Evolutionary conservation across 1,140 invertebrate genomes (phyloP).

Genomic region (Neodiprion lecontei): DNA sequence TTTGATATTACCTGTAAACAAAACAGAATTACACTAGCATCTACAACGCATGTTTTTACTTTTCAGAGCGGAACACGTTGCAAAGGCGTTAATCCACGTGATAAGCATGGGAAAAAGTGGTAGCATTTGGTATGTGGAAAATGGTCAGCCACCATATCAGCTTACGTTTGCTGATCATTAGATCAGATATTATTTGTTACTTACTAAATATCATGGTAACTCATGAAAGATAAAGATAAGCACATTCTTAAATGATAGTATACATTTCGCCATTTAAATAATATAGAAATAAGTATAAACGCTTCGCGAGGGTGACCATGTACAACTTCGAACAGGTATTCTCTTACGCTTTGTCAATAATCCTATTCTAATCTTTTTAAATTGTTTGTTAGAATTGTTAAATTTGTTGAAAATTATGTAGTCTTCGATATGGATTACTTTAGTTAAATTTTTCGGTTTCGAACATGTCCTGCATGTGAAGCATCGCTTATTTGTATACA

Average conservation of each 20-base stretch:
- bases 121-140: constrained; percentile 75
- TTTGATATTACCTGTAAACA: not conserved
- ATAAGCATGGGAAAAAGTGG: constrained; percentile 72
- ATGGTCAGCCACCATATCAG: constrained; percentile 69
- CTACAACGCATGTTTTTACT: constrained; percentile 23
- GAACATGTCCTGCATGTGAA: too few species aligned
- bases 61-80: constrained; percentile 72
- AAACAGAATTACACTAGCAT: constrained; percentile 2
- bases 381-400: too few species aligned
- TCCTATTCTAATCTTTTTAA: too few species aligned
- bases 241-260: not conserved
- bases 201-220: not conserved
- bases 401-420: too few species aligned
- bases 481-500: too few species aligned
- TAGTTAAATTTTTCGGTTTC: too few species aligned
- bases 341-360: too few species aligned
- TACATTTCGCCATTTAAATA: not conserved
- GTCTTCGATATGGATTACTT: too few species aligned
- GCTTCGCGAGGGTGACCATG: not conserved
- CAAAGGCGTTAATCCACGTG: constrained; percentile 69
- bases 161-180: constrained; percentile 57
- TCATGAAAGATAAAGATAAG: not conserved
- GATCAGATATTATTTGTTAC: not conserved
- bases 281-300: not conserved
- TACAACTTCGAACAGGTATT: too few species aligned